Evolutionary conservation across 2,888 invertebrate species (phyloP), one percentile per base, ranked within the genome.

Genomic region (Rosalia funebris): DNA sequence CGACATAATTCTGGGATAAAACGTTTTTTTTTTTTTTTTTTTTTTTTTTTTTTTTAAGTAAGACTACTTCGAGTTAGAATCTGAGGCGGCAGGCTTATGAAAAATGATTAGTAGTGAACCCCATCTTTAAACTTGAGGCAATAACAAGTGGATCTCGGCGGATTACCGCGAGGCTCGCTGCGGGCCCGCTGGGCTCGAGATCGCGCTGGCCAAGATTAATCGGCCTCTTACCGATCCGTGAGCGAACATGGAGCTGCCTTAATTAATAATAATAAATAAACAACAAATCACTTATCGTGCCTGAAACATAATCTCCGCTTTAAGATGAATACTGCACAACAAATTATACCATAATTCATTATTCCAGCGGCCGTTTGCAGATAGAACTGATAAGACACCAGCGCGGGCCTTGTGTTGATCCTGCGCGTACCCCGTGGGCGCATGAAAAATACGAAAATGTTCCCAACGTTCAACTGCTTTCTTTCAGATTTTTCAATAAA

Each of bases 181-280:
- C 72, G 55, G 50, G 65, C 65, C 65, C 57, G 67, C 67, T 67
- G 67, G 25, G 62, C 48, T 14, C 54, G 50, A 56, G 52, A 63
- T 57, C 61, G 61, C 62, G 67, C 63, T 71, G 63, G 59, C 50
- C 63, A 72, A 73, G 71, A 75, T 75, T 72, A 73, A 75, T 73
- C 63, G 72, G 55, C 58, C 66, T 68, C 66, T 73, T 71, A 71
- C 69, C 66, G 65, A 70, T 69, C 66, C 72, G 66, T 69, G 68
- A 72, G 69, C 68, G 65, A 68, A 72, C 71, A 74, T 71, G 68
- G 69, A 68, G 66, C 71, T 67, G 64, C 69, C 63, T 60, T 58
- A 41, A 45, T 45, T 56, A 69, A 69, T 69, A 70, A 65, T 57
- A 66, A 63, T 63, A 70, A 68, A 68, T 70, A 68, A 70, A 70